phyloP scores from a whole-genome alignment of 2,797 vertebrate species.

The Aulostomus chinensis region DNA sequence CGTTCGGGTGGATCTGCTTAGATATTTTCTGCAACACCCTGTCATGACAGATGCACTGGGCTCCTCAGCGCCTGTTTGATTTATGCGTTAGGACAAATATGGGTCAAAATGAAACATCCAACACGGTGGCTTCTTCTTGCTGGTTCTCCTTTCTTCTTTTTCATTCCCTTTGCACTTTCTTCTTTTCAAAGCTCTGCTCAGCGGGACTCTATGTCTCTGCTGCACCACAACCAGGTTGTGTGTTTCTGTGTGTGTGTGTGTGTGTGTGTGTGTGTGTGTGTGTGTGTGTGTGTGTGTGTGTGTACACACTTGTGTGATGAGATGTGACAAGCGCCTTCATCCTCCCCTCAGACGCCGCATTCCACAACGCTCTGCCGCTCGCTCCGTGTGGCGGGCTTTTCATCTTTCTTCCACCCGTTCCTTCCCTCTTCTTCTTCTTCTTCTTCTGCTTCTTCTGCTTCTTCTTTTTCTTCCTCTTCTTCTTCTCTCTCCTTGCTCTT shows the following conservation, averaged over 20 bases:
- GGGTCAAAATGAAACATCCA: slow-evolving; percentile 78
- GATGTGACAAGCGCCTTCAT: slow-evolving; percentile 80
- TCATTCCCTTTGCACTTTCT: slow-evolving; percentile 77
- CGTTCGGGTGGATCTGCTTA: slow-evolving; percentile 48
- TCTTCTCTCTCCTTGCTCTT: slow-evolving; percentile 33
- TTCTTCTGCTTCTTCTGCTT: slow-evolving; percentile 12
- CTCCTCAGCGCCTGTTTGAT: slow-evolving; percentile 71
- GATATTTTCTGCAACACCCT: slow-evolving; percentile 57
- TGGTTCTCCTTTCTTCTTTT: slow-evolving; percentile 77
- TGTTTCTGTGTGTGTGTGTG: slow-evolving; percentile 18
- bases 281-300: slow-evolving; percentile 15
- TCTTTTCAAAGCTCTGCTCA: slow-evolving; percentile 75
- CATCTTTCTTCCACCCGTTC: slow-evolving; percentile 65
- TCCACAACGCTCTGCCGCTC: slow-evolving; percentile 70
- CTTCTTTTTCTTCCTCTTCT: slow-evolving; percentile 11
- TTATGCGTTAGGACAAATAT: slow-evolving; percentile 77
- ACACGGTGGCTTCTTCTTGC: slow-evolving; percentile 67
- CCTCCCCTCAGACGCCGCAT: slow-evolving; percentile 77
- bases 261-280: slow-evolving; percentile 29
- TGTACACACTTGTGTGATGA: slow-evolving; percentile 58
- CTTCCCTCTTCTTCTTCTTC: slow-evolving; percentile 41
- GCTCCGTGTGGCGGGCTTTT: slow-evolving; percentile 69
- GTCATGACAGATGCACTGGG: slow-evolving; percentile 59
- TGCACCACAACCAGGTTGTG: slow-evolving; percentile 57
- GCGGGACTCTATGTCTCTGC: slow-evolving; percentile 64